These are phyloP conservation scores for Semotilus atromaculatus DNA, from an alignment of 2,797 vertebrate species.

Conservation along the genomic window DNA sequence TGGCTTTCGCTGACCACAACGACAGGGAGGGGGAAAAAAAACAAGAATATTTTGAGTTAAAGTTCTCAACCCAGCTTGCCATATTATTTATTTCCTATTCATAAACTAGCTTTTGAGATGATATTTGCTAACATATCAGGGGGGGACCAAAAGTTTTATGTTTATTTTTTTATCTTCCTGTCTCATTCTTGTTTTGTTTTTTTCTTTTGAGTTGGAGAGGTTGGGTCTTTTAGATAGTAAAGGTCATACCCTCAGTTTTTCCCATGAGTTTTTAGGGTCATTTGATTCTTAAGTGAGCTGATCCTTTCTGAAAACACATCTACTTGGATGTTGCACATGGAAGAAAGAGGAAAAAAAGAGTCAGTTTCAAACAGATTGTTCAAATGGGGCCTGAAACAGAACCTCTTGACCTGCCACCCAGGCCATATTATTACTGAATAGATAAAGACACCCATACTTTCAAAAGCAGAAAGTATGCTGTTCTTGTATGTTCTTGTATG, in stretches of 20 bases:
- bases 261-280: conserved; percentile 46
- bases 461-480: too few species aligned
- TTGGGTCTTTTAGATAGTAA: neutral
- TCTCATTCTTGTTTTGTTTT: neutral
- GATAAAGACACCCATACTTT: conserved; percentile 27
- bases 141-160: neutral
- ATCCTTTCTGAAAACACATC: conserved; percentile 21
- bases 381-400: conserved; percentile 52
- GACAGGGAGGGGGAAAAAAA: neutral
- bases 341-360: conserved; percentile 26
- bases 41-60: conserved; percentile 30
- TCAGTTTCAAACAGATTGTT: conserved; percentile 45
- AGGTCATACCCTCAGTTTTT: conserved; percentile 42
- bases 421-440: conserved; percentile 44
- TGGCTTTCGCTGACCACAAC: conserved; percentile 39
- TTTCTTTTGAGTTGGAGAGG: neutral
- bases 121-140: neutral
- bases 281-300: conserved; percentile 49
- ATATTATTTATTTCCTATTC: conserved; percentile 24
- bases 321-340: conserved; percentile 13
- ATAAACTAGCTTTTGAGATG: neutral
- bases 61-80: conserved; percentile 20
- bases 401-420: conserved; percentile 60
- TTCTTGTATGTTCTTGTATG: too few species aligned
- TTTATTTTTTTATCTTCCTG: neutral